phyloP scores from a whole-genome alignment of 2,113 vertebrate species.

The Empidonax alnorum region DNA sequence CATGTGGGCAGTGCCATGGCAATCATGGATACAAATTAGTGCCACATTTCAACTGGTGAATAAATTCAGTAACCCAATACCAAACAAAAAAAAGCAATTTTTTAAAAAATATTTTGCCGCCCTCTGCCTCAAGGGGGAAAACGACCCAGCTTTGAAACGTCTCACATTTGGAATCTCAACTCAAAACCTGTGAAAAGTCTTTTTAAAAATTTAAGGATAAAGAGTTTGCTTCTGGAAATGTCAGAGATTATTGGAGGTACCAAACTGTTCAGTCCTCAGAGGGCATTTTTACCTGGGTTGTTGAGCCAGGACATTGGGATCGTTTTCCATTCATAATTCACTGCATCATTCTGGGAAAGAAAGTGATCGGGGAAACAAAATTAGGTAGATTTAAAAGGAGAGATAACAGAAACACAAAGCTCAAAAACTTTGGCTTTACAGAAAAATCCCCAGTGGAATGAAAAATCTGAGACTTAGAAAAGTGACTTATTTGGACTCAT shows the following conservation, averaged over 20 bases:
- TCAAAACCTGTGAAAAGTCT: neutral
- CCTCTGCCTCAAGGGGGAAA: neutral
- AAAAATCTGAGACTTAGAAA: neutral
- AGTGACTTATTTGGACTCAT: neutral
- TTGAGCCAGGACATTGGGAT: neutral
- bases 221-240: neutral
- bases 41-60: neutral
- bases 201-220: neutral
- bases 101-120: neutral
- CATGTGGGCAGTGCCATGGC: neutral
- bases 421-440: neutral
- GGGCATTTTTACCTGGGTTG: neutral
- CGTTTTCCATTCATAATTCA: neutral
- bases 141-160: neutral
- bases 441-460: neutral
- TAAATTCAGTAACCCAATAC: neutral
- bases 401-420: neutral
- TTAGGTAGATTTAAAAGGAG: neutral
- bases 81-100: neutral
- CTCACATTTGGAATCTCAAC: neutral
- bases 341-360: neutral
- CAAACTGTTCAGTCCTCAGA: neutral
- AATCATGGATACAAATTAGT: neutral
- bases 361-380: neutral
- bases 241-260: neutral